Evolutionary conservation across 2,797 vertebrate genomes (phyloP), one percentile per base, ranked within the genome.

Genomic region (Catharus ustulatus): DNA sequence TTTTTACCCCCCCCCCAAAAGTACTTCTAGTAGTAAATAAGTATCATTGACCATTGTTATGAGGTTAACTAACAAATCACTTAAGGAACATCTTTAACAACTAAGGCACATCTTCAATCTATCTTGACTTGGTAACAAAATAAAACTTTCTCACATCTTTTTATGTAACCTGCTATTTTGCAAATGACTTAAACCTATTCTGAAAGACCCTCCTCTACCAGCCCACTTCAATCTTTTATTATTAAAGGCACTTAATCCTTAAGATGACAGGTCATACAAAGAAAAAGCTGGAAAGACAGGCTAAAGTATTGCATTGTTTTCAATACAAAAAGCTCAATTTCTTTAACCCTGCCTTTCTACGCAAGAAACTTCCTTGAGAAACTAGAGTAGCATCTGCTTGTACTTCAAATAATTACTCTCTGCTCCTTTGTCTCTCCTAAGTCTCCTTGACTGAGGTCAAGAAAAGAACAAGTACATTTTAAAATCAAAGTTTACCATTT

Each of bases 361-460:
- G 3, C 48, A 85, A 72, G 23, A 75, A 66, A 61, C 5, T 93
- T 94, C 93, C 90, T 93, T 91, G 82, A 94, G 24, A 85, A 85
- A 77, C 15, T 13, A 74, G 13, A 89, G 52, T 26, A 89, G 75
- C 77, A 89, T 95, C 77, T 90, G 67, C 91, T 84, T 66, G 30
- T 75, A 78, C 68, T 87, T 90, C 43, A 66, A 78, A 48, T 85
- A 83, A 85, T 80, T 64, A 66, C 26, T 75, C 42, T 72, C 68
- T 52, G 20, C 58, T 83, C 73, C 79, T 87, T 84, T 66, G 61
- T 51, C 59, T 62, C 62, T 93, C 66, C 54, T 12, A 63, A 62
- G 29, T 68, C 86, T 61, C 90, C 87, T 89, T 92, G 76, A 77
- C 84, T 87, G 36, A 89, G 84, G 76, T 80, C 63, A 92, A 40